Conservation (phyloP, 2,888 invertebrate species). For the Teinopalpus imperialis region DNA sequence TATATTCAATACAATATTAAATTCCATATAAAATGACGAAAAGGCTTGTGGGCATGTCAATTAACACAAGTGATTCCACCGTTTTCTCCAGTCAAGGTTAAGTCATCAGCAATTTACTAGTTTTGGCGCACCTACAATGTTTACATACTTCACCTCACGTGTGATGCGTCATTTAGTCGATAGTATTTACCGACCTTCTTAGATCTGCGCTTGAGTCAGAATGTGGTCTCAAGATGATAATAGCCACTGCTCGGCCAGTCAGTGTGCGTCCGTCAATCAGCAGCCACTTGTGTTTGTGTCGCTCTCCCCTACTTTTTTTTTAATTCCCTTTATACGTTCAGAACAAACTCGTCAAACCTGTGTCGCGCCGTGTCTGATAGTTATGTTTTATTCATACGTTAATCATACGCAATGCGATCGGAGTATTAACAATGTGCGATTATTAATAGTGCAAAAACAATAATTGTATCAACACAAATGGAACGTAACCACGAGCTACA, state of each 20-base stretch:
- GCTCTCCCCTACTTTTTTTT: slow-evolving; percentile 26
- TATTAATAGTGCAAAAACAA: slow-evolving; percentile 43
- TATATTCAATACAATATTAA: no score
- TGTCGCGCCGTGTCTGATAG: slow-evolving; percentile 1
- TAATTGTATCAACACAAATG: slow-evolving; percentile 54
- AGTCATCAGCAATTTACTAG: slow-evolving; percentile 43
- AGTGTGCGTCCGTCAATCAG: slow-evolving; percentile 52
- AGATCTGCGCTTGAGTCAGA: slow-evolving; percentile 69
- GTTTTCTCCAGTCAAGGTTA: slow-evolving; percentile 39
- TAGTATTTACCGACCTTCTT: slow-evolving; percentile 66
- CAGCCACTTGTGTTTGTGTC: slow-evolving; percentile 43
- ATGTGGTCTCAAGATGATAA: slow-evolving; percentile 57
- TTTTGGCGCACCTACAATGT: slow-evolving; percentile 55
- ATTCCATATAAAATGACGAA: no score
- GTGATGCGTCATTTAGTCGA: slow-evolving; percentile 64
- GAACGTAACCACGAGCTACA: slow-evolving; percentile 50
- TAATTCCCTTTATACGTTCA: slow-evolving; percentile 31
- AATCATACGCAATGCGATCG: slow-evolving; percentile 35
- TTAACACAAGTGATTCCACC: slow-evolving; percentile 9
- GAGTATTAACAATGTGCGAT: slow-evolving; percentile 42
- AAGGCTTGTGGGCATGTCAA: slow-evolving; percentile 3
- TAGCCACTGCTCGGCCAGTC: slow-evolving; percentile 51
- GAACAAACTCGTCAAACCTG: slow-evolving; percentile 26
- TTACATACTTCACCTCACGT: slow-evolving; percentile 48
- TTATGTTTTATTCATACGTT: slow-evolving; percentile 35